Conservation (phyloP, 2,888 invertebrate species). For the Urechis unicinctus region DNA sequence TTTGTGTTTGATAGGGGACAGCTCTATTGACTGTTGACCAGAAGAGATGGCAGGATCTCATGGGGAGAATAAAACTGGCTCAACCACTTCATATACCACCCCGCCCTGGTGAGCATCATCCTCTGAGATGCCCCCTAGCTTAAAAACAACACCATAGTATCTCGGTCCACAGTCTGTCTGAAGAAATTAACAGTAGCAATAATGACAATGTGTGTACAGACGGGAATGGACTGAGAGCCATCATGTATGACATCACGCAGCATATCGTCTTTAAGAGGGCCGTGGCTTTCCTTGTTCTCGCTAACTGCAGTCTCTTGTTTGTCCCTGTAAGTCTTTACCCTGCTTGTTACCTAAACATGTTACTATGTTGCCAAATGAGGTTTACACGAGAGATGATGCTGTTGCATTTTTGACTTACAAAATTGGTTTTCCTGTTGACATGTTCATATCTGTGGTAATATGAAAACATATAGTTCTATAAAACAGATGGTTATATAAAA, state of each 20-base stretch:
- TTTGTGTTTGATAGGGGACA: slow-evolving; percentile 64
- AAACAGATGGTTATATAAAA: no score
- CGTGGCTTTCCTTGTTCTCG: slow-evolving; percentile 86
- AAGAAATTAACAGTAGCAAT: no score
- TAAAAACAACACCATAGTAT: no score
- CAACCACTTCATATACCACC: slow-evolving; percentile 97
- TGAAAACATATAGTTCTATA: no score
- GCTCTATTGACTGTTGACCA: slow-evolving; percentile 98
- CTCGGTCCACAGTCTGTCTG: no score
- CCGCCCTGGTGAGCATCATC: slow-evolving; percentile 60
- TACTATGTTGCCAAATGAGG: background rate
- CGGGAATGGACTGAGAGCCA: slow-evolving; percentile 81
- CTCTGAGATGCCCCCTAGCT: no score
- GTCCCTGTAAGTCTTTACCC: slow-evolving; percentile 68
- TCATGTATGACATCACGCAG: slow-evolving; percentile 96
- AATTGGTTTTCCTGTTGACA: no score
- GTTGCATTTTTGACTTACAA: no score
- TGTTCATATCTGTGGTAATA: no score
- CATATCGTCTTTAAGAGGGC: slow-evolving; percentile 90
- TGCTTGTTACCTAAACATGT: background rate
- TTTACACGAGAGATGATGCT: no score
- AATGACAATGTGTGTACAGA: slow-evolving; percentile 57
- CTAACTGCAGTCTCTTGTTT: slow-evolving; percentile 84
- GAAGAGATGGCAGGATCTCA: slow-evolving; percentile 97
- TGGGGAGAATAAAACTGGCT: slow-evolving; percentile 96